A percentile compares a stretch with the other conserved stretches of the same genome.
These are phyloP conservation scores for Amphipoea lucens DNA, from an alignment of 2,888 invertebrate genomes.

Conservation along the genomic window DNA sequence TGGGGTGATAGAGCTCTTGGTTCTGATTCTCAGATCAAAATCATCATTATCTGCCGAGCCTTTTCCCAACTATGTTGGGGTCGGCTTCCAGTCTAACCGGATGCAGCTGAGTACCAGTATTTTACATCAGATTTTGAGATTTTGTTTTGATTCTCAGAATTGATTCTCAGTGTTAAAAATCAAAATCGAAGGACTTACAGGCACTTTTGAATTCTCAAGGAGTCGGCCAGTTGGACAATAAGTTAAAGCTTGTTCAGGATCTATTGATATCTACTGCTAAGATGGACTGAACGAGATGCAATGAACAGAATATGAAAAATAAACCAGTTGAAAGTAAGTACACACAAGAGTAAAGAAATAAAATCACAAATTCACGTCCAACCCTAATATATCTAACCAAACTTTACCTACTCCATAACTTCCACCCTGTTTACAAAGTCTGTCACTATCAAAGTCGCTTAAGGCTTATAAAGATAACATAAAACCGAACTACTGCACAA, in stretches of 20 bases:
- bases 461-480: conserved; percentile 62
- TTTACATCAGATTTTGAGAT: too few relatives aligned
- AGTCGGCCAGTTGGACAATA: not conserved
- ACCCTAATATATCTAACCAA: not conserved
- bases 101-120: too few relatives aligned
- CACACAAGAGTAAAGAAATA: not conserved
- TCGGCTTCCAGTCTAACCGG: too few relatives aligned
- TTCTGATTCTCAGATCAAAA: not conserved
- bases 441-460: conserved; percentile 56
- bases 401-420: conserved; percentile 20
- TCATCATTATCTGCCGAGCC: too few relatives aligned
- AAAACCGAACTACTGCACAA: conserved; percentile 54
- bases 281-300: too few relatives aligned
- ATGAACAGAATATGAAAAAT: not conserved
- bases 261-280: not conserved
- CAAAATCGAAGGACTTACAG: not conserved
- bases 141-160: not conserved
- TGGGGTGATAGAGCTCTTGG: not conserved
- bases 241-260: not conserved
- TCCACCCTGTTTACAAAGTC: conserved; percentile 41
- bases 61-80: too few relatives aligned
- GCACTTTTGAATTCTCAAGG: not conserved
- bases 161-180: not conserved
- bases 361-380: not conserved
- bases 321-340: not conserved